Evolutionary conservation across 2,797 vertebrate species (phyloP), one percentile per base, ranked within the genome.

Genomic region (Pampus argenteus): DNA sequence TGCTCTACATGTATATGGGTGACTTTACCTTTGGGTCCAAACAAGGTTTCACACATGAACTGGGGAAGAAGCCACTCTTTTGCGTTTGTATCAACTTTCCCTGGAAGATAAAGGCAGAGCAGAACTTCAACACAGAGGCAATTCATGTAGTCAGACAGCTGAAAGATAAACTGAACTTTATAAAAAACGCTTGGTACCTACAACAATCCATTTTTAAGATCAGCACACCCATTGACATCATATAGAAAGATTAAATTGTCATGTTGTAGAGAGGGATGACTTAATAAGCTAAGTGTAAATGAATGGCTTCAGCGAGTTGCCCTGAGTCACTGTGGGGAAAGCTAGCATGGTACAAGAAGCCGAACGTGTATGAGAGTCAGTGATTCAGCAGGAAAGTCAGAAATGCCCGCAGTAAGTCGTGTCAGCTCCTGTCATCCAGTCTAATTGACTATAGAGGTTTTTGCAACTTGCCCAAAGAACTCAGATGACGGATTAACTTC

Each of bases 41-140:
- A 86, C 95, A 99, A 17, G 98, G 98, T 79, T 99, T 99, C 28
- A 99, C 98, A 0, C 95, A 96, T 0, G 95, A 94, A 80, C 97
- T 98, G 66, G 97, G 97, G 56, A 99, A 99, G 86, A 95, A 99
- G 36, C 98, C 98, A 0, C 92, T 96, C 82, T 98, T 99, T 89
- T 96, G 95, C 0, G 95, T 95, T 80, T 96, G 95, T 17, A 97
- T 85, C 66, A 98, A 86, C 74, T 95, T 95, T 1, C 98, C 98
- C 98, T 99, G 89, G 34, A 73, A 87, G 25, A 74, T 3, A 79
- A 48, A 85, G 3, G 9, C 9, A 49, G 2, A 1, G 10, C 2
- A 18, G 18, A 25, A 64, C 6, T 36, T 49, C 7, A 60, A 60
- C 10, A 56, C 15, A 0, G 5, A 45, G 5, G 17, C 4, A 36